Conservation (phyloP, 2,113 vertebrate species). For the Micromys minutus region DNA sequence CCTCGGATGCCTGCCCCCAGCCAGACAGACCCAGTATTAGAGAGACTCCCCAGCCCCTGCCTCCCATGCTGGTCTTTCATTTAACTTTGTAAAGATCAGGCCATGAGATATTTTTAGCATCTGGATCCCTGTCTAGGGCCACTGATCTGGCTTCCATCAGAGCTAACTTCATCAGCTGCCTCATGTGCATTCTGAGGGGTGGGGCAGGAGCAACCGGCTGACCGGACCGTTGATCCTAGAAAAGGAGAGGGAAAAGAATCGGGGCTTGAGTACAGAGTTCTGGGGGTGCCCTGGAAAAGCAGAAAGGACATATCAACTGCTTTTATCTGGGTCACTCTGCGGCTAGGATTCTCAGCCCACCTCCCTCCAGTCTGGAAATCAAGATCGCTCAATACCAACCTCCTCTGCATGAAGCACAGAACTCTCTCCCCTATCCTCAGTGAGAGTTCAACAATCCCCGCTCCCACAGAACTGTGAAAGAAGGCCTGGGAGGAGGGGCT, state of each 20-base stretch:
- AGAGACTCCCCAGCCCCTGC: not conserved
- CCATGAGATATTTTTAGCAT: constrained; percentile 62
- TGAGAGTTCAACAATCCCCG: not conserved
- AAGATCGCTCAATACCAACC: not conserved
- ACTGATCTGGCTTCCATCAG: constrained; percentile 62
- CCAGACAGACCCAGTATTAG: not conserved
- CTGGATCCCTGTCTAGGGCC: constrained; percentile 36
- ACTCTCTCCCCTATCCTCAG: not conserved
- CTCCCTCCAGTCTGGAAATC: not conserved
- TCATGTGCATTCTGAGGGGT: not conserved
- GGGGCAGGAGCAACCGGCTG: not conserved
- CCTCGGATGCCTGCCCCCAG: not conserved
- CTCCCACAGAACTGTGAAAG: not conserved
- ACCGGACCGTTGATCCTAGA: not conserved
- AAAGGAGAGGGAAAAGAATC: not conserved
- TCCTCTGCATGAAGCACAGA: not conserved
- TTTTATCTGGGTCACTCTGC: not conserved
- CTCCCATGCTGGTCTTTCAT: not conserved
- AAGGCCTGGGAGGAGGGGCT: not conserved
- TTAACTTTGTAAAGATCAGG: not conserved
- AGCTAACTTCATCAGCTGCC: constrained; percentile 66
- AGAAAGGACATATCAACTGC: not conserved
- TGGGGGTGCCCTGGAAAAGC: fast-evolving
- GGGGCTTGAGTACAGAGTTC: not conserved
- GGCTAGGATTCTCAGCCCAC: not conserved